Evolutionary conservation across 2,113 vertebrate genomes (phyloP), one percentile per base, ranked within the genome.

Genomic region (Theristicus caerulescens): DNA sequence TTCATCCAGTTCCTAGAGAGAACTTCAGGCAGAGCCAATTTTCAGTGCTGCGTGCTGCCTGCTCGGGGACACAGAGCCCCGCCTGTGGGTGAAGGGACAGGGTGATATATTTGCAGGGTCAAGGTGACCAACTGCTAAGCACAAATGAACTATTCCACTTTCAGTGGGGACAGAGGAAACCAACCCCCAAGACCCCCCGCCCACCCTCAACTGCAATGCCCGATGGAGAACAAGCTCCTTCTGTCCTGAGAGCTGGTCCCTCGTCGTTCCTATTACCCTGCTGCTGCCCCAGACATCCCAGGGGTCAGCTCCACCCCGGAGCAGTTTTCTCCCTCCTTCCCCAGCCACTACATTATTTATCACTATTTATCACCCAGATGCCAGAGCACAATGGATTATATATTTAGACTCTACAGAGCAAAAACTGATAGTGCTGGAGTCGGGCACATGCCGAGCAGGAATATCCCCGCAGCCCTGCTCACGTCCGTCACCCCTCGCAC

Each of bases 1-100:
- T 58, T 42, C 84, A 80, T 93, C 95, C 97, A 96, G 46, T 96
- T 97, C 97, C 96, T 97, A 95, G 96, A 97, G 91, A 97, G 97
- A 96, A 83, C 66, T 86, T 72, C 86, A 93, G 71, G 67, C 78
- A 94, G 71, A 94, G 95, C 94, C 95, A 96, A 70, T 55, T 95
- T 90, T 59, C 89, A 95, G 78, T 11, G 31, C 83, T 70, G 79
- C 19, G 3, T 49, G 46, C 74, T 73, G 86, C 74, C 82, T 80
- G 89, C 86, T 77, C 32, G 2, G 84, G 79, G 91, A 91, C 89
- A 87, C 91, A 95, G 90, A 94, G 89, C 52, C 55, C 55, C 69
- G 79, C 34, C 93, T 83, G 78, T 32, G 55, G 57, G 27, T 29
- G 38, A 87, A 65, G n/a, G 58, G 77, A 95, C 66, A 46, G 73